Evolutionary conservation across 2,888 invertebrate species (phyloP).

Genomic region (Drosophila putrida): DNA sequence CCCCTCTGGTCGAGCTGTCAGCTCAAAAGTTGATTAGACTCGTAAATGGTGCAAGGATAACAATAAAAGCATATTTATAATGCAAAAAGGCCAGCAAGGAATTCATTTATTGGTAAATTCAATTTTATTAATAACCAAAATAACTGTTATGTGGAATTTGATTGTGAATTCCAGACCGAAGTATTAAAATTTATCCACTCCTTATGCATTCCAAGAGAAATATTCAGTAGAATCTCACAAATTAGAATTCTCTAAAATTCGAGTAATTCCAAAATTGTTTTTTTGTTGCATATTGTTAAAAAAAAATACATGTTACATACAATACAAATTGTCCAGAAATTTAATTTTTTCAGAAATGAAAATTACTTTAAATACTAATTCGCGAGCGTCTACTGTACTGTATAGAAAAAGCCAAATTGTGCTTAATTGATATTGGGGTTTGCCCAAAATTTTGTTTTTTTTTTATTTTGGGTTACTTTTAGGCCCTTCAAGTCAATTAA

Average conservation of each 20-base stretch:
- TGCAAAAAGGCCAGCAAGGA: conserved; percentile 12
- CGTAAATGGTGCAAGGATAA: conserved; percentile 19
- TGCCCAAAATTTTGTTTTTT: conserved; percentile 9
- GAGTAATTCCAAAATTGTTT: too few relatives aligned
- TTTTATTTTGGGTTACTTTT: conserved; percentile 18
- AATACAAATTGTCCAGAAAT: too few relatives aligned
- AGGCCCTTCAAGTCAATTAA: conserved; percentile 59
- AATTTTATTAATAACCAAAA: conserved; percentile 25
- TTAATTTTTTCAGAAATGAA: too few relatives aligned
- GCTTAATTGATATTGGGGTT: conserved; percentile 43
- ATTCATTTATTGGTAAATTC: conserved; percentile 19
- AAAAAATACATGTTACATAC: too few relatives aligned
- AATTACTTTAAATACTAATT: too few relatives aligned
- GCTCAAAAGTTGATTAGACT: conserved; percentile 44
- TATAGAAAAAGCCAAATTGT: conserved; percentile 16
- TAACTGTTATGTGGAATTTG: conserved; percentile 13
- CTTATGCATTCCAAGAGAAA: conserved; percentile 7
- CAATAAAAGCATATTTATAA: conserved; percentile 18
- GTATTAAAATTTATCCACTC: conserved; percentile 16
- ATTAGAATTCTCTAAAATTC: too few relatives aligned
- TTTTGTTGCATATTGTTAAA: too few relatives aligned
- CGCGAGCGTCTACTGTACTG: not conserved
- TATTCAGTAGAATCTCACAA: too few relatives aligned
- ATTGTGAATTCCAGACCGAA: conserved; percentile 1
- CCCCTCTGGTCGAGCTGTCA: conserved; percentile 13